These are phyloP conservation scores for Elephas maximus DNA, from an alignment of 2,113 vertebrate genomes.

Conservation along the genomic window DNA sequence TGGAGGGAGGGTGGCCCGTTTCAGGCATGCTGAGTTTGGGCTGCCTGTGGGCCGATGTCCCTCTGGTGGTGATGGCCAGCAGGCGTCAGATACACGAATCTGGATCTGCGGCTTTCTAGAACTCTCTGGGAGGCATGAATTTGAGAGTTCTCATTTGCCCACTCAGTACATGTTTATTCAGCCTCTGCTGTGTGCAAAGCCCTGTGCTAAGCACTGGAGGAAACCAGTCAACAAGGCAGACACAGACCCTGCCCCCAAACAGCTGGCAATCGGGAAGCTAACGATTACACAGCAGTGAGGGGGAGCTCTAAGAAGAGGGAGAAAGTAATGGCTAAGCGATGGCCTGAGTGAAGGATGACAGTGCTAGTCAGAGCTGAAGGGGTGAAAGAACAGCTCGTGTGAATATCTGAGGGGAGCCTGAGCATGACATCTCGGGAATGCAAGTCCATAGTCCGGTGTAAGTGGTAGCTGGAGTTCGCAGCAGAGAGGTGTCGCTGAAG, in stretches of 20 bases:
- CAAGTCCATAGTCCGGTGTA: fast-evolving
- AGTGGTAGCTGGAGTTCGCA: not conserved
- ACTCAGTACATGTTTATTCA: not conserved
- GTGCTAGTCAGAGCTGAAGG: not conserved
- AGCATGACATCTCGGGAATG: not conserved
- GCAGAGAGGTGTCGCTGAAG: not conserved
- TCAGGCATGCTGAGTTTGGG: not conserved
- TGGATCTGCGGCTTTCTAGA: not conserved
- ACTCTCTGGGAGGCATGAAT: not conserved
- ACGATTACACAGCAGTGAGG: not conserved
- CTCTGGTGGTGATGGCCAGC: too few relatives aligned
- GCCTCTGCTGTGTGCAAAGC: not conserved
- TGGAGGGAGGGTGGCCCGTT: not conserved
- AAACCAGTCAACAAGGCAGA: not conserved
- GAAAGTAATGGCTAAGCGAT: not conserved
- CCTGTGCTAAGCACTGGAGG: not conserved
- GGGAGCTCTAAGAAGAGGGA: not conserved
- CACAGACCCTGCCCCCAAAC: not conserved
- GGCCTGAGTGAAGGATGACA: not conserved
- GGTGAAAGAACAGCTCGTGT: fast-evolving
- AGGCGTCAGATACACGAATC: not conserved
- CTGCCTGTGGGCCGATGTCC: not conserved
- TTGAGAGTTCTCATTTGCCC: not conserved
- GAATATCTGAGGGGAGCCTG: not conserved
- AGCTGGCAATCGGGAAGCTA: not conserved